Conservation (phyloP, 1,140 invertebrate species). For the Cataglyphis hispanica region DNA sequence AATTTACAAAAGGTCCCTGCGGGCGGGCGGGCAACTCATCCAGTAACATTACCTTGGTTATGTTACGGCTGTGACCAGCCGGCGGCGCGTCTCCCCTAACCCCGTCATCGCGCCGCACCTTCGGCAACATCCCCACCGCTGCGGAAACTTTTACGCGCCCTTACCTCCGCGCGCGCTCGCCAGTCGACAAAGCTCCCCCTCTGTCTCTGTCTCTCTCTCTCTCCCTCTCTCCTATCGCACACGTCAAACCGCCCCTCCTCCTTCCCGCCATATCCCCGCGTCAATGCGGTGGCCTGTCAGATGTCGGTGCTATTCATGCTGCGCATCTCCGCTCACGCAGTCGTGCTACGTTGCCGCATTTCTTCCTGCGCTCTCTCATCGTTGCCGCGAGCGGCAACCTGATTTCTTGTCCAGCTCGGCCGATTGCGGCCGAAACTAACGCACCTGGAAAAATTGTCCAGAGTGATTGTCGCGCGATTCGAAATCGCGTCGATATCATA, state of each 20-base stretch:
- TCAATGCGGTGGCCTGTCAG: conserved; percentile 60
- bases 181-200: too few relatives aligned
- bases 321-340: conserved; percentile 80
- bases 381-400: not conserved
- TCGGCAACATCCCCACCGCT: conserved; percentile 54
- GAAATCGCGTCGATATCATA: not conserved
- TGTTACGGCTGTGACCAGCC: conserved; percentile 49
- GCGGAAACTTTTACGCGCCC: conserved; percentile 75
- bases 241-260: not conserved
- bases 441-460: conserved; percentile 58
- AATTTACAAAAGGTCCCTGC: conserved; percentile 68
- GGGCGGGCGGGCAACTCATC: conserved; percentile 47
- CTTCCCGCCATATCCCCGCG: conserved; percentile 25
- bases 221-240: not conserved
- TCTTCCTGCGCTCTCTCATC: conserved; percentile 26
- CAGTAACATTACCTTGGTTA: conserved; percentile 71
- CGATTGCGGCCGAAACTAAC: not conserved
- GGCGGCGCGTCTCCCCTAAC: conserved; percentile 31
- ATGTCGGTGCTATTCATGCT: conserved; percentile 76
- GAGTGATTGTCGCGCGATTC: not conserved
- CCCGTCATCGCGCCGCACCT: not conserved
- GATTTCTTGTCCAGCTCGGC: conserved; percentile 72
- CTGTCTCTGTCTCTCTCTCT: not conserved
- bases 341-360: conserved; percentile 73
- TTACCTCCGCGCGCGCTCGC: conserved; percentile 4